Evolutionary conservation across 92 coral and sea anemone species (phyloP).

Genomic region (Palythoa heliodiscus): DNA sequence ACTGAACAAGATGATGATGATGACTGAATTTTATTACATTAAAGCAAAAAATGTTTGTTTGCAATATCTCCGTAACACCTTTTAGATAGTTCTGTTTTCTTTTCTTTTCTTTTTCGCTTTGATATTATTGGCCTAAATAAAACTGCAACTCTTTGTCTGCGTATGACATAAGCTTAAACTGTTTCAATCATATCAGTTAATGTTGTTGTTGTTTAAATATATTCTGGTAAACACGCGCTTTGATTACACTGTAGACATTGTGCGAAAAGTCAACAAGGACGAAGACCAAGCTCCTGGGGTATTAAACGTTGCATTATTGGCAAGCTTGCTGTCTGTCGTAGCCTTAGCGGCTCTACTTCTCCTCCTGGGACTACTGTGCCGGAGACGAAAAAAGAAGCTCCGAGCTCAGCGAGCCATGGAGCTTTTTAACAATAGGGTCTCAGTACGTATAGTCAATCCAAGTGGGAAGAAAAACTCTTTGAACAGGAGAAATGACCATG

Average conservation of each 20-base stretch:
- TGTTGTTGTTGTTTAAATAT: too few relatives aligned
- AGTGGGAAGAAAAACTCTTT: constrained; percentile 76
- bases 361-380: constrained; percentile 57
- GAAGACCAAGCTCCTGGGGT: background rate
- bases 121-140: too few relatives aligned
- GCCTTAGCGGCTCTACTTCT: constrained; percentile 44
- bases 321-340: constrained; percentile 12
- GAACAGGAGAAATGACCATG: constrained; percentile 67
- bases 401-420: constrained; percentile 51
- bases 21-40: too few relatives aligned
- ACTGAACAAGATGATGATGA: too few relatives aligned
- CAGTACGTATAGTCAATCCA: constrained; percentile 84
- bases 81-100: too few relatives aligned
- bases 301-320: constrained; percentile 3
- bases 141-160: too few relatives aligned
- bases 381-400: constrained; percentile 63
- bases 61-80: too few relatives aligned
- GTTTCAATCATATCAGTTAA: too few relatives aligned
- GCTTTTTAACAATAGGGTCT: constrained; percentile 45
- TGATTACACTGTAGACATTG: constrained; percentile 7
- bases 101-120: too few relatives aligned
- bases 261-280: constrained; percentile 16
- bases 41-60: too few relatives aligned
- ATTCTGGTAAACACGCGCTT: background rate
- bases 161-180: too few relatives aligned